Evolutionary conservation across 2,888 invertebrate species (phyloP), one percentile per base, ranked within the genome.

Genomic region (Hymenopus coronatus): DNA sequence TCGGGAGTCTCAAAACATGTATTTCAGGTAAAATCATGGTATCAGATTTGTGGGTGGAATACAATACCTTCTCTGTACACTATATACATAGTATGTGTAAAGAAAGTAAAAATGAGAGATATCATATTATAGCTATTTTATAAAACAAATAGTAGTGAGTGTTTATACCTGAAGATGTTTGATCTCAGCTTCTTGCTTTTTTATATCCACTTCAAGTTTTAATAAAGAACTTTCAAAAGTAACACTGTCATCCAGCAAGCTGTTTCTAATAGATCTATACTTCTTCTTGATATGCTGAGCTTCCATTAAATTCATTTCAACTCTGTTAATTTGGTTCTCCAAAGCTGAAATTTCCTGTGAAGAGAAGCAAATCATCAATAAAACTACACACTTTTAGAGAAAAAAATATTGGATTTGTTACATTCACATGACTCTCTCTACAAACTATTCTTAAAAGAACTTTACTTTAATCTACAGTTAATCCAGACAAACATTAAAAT

Each of bases 291-390:
- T 96, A 91, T 97, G 95, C 91, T 96, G 96, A 0, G 97, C 97
- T 93, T 97, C 97, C 92, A 97, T 96, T 94, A 96, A 96, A 93
- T 97, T 97, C 70, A 97, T 96, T 88, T 97, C 95, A 0, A 97
- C 95, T 90, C 96, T 96, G 92, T 97, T 97, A 90, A 97, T 96
- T 92, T 96, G 96, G 92, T 97, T 97, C 93, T 97, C 97, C 91
- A 97, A 93, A 91, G 96, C 96, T 8, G 96, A 92, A 84, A 94
- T 93, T 92, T 93, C 92, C 94, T 94, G 91, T 14, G 88, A 89
- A 25, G 88, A 27, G 6, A 83, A 87, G 6, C 54, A 83, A 1
- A n/a, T n/a, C 28, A 81, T 30, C 82, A 27, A 82, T 84, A 12
- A 82, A 85, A 40, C 30, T 87, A 88, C 90, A 91, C 95, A 0